phyloP scores from a whole-genome alignment of 2,888 invertebrate genomes.

The Rhorus exstirpatorius region DNA sequence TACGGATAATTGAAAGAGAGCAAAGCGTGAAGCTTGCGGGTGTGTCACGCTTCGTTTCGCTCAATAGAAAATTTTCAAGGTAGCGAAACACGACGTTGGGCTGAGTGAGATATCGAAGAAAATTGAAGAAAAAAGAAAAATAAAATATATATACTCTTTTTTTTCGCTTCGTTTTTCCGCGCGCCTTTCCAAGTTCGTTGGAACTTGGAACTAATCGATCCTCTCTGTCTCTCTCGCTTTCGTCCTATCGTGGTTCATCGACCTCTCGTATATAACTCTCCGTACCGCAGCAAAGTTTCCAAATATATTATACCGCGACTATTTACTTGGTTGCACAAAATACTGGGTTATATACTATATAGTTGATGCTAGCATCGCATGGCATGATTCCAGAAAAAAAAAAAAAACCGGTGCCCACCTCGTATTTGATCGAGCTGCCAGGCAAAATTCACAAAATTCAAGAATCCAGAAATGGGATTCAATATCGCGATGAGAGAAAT shows the following conservation, averaged over 20 bases:
- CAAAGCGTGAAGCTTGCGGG: slow-evolving; percentile 34
- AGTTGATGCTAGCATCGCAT: slow-evolving; percentile 57
- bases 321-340: slow-evolving; percentile 18
- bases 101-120: slow-evolving; percentile 13
- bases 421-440: slow-evolving; percentile 3
- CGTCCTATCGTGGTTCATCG: slow-evolving; percentile 60
- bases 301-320: slow-evolving; percentile 66
- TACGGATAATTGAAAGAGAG: neutral
- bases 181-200: slow-evolving; percentile 50
- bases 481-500: neutral
- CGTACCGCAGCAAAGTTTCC: slow-evolving; percentile 61
- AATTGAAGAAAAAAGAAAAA: slow-evolving; percentile 25
- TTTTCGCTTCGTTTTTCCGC: too few relatives aligned
- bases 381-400: slow-evolving; percentile 69
- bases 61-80: slow-evolving; percentile 50
- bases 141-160: slow-evolving; percentile 17
- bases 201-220: neutral
- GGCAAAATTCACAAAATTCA: slow-evolving; percentile 19
- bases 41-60: slow-evolving; percentile 47
- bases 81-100: neutral
- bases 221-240: slow-evolving; percentile 17
- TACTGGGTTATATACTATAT: slow-evolving; percentile 15
- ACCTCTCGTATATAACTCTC: slow-evolving; percentile 40
- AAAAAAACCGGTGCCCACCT: slow-evolving; percentile 53
- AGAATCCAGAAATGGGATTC: slow-evolving; percentile 11